Evolutionary conservation across 2,888 invertebrate species (phyloP), one percentile per base, ranked within the genome.

Genomic region (Protophormia terraenovae): DNA sequence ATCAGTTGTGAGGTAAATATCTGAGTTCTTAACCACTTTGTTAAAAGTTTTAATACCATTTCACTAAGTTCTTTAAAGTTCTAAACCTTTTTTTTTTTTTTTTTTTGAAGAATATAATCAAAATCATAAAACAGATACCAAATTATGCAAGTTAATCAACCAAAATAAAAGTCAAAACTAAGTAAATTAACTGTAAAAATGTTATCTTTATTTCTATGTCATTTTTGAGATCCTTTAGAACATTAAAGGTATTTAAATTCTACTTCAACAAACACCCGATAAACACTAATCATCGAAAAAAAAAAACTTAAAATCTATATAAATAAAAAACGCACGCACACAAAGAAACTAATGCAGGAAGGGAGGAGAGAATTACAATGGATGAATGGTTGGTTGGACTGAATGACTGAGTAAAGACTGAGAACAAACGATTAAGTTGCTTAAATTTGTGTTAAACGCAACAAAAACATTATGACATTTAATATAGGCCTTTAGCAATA

Each of bases 381-480:
- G n/a, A n/a, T n/a, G n/a, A n/a, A n/a, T 55, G n/a, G 14, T 14
- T n/a, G 32, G 27, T n/a, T 8, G 32, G 10, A 60, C 29, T 32
- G 32, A 3, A 32, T n/a, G 58, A 32, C 8, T 24, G 4, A 22
- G 22, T 12, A 24, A 14, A 58, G 32, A 3, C 41, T 29, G 6
- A 24, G 1, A 32, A 19, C 35, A 47, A 69, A 16, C 75, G 53
- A 69, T 75, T 75, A 69, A 67, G 69, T 16, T 72, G 55, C 16
- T 69, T 29, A 66, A 45, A 14, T 53, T 60, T 77, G 38, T 66
- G 41, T 71, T 66, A 41, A 71, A 47, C 55, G 47, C 58, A 58
- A 72, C 72, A 58, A 55, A 58, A 72, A 45, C 72, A 66, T 80
- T 58, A 64, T 80, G 79, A 47, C 79, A 66, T 72, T 72, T 80